A percentile compares a stretch with the other conserved stretches of the same genome.
Evolutionary conservation across 2,797 vertebrate genomes (phyloP).

Genomic region (Allobates femoralis): DNA sequence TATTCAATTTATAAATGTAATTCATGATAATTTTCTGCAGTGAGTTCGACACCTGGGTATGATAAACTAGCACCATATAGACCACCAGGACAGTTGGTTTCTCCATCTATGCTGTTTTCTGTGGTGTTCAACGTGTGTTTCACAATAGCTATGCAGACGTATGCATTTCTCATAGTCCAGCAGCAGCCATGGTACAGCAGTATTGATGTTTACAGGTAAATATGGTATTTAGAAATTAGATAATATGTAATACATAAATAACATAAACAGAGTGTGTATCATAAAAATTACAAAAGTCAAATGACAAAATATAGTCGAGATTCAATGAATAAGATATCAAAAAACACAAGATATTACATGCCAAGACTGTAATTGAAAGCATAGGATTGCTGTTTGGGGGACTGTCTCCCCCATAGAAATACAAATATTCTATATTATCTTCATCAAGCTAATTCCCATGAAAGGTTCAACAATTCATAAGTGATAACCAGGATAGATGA

Average conservation of each 20-base stretch:
- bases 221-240: not conserved
- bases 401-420: too few species aligned
- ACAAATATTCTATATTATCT: too few species aligned
- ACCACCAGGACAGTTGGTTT: constrained; percentile 75
- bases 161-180: constrained; percentile 76
- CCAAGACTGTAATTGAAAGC: too few species aligned
- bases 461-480: too few species aligned
- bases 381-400: too few species aligned
- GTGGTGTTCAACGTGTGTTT: constrained; percentile 77
- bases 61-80: constrained; percentile 77
- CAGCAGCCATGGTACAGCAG: constrained; percentile 77
- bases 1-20: not conserved
- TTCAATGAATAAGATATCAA: too few species aligned
- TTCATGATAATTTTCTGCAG: constrained; percentile 65
- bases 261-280: not conserved
- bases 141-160: constrained; percentile 75
- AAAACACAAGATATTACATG: too few species aligned
- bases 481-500: too few species aligned
- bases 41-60: constrained; percentile 78
- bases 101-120: constrained; percentile 78
- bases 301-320: too few species aligned
- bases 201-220: constrained; percentile 69
- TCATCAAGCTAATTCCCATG: too few species aligned
- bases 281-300: too few species aligned
- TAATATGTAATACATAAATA: not conserved